Base-by-base conservation (phyloP, 1,140 invertebrate genomes). In the Sycobia sp. region DNA sequence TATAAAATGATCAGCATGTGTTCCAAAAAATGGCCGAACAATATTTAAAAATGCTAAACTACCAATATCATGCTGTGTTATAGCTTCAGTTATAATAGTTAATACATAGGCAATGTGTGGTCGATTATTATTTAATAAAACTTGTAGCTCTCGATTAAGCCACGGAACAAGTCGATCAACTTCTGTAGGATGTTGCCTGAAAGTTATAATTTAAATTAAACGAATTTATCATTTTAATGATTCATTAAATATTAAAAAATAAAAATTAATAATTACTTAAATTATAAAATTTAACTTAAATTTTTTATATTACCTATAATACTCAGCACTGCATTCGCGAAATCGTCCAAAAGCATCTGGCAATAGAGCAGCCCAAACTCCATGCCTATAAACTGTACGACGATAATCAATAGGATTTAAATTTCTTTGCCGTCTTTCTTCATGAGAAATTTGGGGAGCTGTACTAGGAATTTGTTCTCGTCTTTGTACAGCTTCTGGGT, bases 111-210 rank as follows among this genome's bases (percentile, higher is more conserved):
- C 82, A 29, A 88, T 82, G 64, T 89, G 86, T n/a, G 81, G 72
- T 69, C 86, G 56, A 65, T 79, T 84, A 67, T 88, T 79, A 68
- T 85, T 81, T 54, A 89, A 71, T 61, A 94, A 74, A 70, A 88
- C 89, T 76, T 87, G 85, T 14, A 97, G 80, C 82, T 97, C 95
- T 60, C 95, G 84, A 72, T 91, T 91, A 1, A 97, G 81, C 93
- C 94, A 97, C 1, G 91, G 92, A 47, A 93, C 86, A 34, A 97
- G 77, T 3, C 94, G 87, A 76, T 91, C 88, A 51, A 89, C 86
- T 75, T 91, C 88, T 23, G 89, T 87, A 46, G 90, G 90, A 82
- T 95, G 92, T 71, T 86, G 82, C 73, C 89, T 89, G 73, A 78
- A 84, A 86, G 84, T 63, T 22, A 18, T 25, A 3, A 61, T 29